Evolutionary conservation across 1,140 invertebrate species (phyloP).

Genomic region (Antheraea mylitta): DNA sequence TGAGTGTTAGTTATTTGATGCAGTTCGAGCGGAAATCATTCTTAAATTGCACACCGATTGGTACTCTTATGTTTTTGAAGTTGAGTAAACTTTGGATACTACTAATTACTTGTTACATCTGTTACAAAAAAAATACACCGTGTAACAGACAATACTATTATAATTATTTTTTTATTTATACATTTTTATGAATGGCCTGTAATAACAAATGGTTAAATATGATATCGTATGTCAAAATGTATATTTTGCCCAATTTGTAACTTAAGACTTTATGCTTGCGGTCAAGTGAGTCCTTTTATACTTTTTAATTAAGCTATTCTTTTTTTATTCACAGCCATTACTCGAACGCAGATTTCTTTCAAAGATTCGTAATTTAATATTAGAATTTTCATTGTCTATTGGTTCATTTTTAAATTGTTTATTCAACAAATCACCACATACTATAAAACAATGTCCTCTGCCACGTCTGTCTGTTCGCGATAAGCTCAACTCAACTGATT

Average conservation of each 20-base stretch:
- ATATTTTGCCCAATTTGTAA: constrained; percentile 45
- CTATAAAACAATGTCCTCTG: too few species aligned
- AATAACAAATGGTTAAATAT: constrained; percentile 17
- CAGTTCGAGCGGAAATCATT: constrained; percentile 72
- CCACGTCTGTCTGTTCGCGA: too few species aligned
- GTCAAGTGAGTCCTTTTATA: constrained; percentile 55
- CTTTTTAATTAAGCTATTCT: constrained; percentile 33
- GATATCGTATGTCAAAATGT: constrained; percentile 58
- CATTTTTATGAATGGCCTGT: constrained; percentile 13
- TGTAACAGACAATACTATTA: constrained; percentile 7
- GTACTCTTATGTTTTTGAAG: constrained; percentile 50
- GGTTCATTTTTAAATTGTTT: too few species aligned
- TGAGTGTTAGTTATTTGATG: constrained; percentile 57
- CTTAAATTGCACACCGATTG: constrained; percentile 60
- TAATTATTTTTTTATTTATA: constrained; percentile 1
- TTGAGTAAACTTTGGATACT: constrained; percentile 27
- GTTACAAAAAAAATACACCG: background rate
- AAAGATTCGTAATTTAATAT: background rate
- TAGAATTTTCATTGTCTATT: background rate
- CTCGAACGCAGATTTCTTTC: constrained; percentile 20
- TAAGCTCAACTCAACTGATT: too few species aligned
- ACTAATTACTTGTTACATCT: background rate
- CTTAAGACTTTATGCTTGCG: constrained; percentile 49
- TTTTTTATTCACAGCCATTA: background rate
- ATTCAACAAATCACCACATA: too few species aligned